Evolutionary conservation across 2,888 invertebrate genomes (phyloP), one percentile per base, ranked within the genome.

Genomic region (Fragum whitleyi): DNA sequence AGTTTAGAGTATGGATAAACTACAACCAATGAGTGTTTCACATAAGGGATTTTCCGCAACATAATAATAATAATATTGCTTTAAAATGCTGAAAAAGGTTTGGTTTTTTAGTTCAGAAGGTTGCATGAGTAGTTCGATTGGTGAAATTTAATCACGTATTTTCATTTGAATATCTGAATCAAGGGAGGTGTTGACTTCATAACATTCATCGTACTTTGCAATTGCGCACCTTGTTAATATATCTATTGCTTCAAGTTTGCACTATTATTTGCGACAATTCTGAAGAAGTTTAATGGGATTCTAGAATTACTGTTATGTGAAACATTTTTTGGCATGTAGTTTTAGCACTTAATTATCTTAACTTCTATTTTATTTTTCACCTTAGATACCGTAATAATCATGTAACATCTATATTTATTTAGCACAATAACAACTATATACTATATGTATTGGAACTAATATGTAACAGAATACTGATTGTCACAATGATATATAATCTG

Each of bases 291-390:
- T 26, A 32, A 5, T 28, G 59, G 32, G 6, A 19, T 61, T 19
- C 3, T 32, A 28, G 28, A 57, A 26, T 61, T 61, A 0, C 14
- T 32, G 6, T 61, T 61, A 28, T 32, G 61, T 61, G 61, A 32
- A 32, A 61, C 61, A 61, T 32, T 32, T 61, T 59, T 61, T 61
- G 61, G 61, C 61, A 61, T 61, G 61, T 32, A 32, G 61, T 61
- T 61, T 61, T 26, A 28, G 16, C 61, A 61, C 61, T 32, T n/a
- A 32, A 61, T 32, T 61, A 28, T 32, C 6, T 61, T 61, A 61
- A 61, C 61, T 32, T 61, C 21, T 59, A 59, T 32, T 32, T 61
- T 61, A 29, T 61, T 61, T 57, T 1, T n/a, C 26, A 57, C 23
- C 57, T 28, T 57, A 57, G 57, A 57, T 21, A 6, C 57, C 57